Conservation (phyloP, 2,113 vertebrate species). For the Megaptera novaeangliae region DNA sequence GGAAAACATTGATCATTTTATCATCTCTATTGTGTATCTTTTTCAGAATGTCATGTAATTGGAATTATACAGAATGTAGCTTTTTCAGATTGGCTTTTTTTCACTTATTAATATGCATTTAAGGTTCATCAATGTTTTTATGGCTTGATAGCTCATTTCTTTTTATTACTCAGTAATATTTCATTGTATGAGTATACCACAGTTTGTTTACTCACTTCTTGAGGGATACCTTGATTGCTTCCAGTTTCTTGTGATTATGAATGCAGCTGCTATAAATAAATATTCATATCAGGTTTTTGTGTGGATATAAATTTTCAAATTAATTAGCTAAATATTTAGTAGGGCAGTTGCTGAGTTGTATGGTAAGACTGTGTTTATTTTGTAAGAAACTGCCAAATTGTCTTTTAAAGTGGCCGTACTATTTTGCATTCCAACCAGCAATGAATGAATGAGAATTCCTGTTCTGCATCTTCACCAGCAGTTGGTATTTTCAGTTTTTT, state of each 20-base stretch:
- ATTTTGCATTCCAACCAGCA: not conserved
- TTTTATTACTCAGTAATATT: constrained; percentile 5
- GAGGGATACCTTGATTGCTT: not conserved
- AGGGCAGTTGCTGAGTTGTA: not conserved
- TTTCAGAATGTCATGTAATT: not conserved
- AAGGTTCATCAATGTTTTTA: not conserved
- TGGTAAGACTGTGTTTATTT: not conserved
- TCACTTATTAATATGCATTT: not conserved
- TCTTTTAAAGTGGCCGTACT: not conserved
- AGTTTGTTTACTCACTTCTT: not conserved
- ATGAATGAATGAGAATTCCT: not conserved
- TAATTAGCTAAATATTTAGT: not conserved
- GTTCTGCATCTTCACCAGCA: not conserved
- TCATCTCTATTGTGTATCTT: not conserved
- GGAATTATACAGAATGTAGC: not conserved
- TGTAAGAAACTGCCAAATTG: not conserved
- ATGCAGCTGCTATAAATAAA: not conserved
- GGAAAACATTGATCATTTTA: not conserved
- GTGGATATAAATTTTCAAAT: not conserved
- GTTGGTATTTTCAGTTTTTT: not conserved
- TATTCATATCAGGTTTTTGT: not conserved
- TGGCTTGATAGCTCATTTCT: not conserved
- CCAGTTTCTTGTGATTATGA: not conserved
- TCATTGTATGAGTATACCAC: not conserved
- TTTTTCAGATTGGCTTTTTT: not conserved